A percentile compares a stretch with the other conserved stretches of the same genome.
phyloP scores from a whole-genome alignment of 2,797 vertebrate genomes.

The Atherinosoma microstoma region DNA sequence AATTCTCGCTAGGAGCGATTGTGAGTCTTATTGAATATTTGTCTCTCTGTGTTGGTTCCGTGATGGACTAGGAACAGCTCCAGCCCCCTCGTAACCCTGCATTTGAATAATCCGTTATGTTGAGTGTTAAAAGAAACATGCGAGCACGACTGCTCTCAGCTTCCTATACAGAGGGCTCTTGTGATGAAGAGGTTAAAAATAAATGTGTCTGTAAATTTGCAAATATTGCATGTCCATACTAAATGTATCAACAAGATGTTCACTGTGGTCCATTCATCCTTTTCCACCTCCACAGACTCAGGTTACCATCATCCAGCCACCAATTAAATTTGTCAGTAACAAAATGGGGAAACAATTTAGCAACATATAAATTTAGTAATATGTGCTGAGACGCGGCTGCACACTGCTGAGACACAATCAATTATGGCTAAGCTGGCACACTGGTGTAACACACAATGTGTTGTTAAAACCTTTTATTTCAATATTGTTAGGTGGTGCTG shows the following conservation, averaged over 20 bases:
- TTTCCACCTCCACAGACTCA: background rate
- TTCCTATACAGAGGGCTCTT: too few species aligned
- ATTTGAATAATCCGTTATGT: too few species aligned
- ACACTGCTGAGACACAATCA: background rate
- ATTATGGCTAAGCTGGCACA: constrained; percentile 12
- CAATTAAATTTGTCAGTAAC: constrained; percentile 12
- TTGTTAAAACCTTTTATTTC: constrained; percentile 4
- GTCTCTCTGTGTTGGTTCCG: too few species aligned
- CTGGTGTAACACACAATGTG: background rate
- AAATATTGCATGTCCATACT: background rate
- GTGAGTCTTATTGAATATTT: too few species aligned
- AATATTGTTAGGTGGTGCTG: background rate
- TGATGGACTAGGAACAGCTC: too few species aligned
- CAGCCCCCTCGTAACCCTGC: too few species aligned
- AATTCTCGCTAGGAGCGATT: too few species aligned
- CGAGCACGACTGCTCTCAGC: too few species aligned
- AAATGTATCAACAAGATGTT: background rate
- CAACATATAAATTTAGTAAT: background rate
- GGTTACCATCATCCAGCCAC: background rate
- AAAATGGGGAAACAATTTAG: background rate
- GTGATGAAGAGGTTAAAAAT: too few species aligned
- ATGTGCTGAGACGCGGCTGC: background rate
- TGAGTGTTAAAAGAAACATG: too few species aligned
- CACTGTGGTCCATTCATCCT: background rate
- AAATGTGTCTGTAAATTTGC: too few species aligned